phyloP scores from a whole-genome alignment of 2,888 invertebrate species.

The Autographa pulchrina region DNA sequence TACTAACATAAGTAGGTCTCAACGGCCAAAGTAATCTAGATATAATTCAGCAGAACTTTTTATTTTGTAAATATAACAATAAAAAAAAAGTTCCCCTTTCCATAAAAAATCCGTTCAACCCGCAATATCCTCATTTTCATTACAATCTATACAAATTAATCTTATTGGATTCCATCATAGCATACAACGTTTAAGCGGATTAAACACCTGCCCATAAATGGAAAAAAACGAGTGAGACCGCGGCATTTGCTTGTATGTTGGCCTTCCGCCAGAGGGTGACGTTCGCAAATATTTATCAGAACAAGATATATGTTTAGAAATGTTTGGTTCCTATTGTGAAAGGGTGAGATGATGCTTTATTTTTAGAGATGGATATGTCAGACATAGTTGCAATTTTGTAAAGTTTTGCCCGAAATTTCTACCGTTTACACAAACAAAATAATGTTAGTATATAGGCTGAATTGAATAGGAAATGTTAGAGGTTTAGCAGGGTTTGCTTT shows the following conservation, averaged over 20 bases:
- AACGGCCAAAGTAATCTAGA: too few species aligned
- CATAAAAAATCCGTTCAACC: not conserved
- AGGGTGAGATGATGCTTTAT: conserved; percentile 15
- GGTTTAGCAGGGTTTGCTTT: too few species aligned
- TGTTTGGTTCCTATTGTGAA: conserved; percentile 18
- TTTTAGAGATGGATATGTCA: conserved; percentile 12
- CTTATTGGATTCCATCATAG: conserved; percentile 19
- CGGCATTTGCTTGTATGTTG: conserved; percentile 36
- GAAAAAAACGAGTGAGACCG: conserved; percentile 32
- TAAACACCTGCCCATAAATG: conserved; percentile 53
- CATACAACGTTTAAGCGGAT: conserved; percentile 40
- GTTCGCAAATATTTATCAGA: conserved; percentile 44
- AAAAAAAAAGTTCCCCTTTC: not conserved
- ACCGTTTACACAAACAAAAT: too few species aligned
- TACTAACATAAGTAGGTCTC: too few species aligned
- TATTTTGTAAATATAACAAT: too few species aligned
- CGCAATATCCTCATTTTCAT: conserved; percentile 13
- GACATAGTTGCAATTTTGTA: not conserved
- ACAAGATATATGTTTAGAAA: conserved; percentile 40
- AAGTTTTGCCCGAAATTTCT: too few species aligned
- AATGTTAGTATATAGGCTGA: too few species aligned
- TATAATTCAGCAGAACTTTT: too few species aligned
- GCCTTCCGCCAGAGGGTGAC: conserved; percentile 39
- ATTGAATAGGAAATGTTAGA: too few species aligned
- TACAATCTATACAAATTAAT: conserved; percentile 35